These are phyloP conservation scores for Acropora tenuis DNA, from an alignment of 64 coral and sea anemone species.

Conservation along the genomic window DNA sequence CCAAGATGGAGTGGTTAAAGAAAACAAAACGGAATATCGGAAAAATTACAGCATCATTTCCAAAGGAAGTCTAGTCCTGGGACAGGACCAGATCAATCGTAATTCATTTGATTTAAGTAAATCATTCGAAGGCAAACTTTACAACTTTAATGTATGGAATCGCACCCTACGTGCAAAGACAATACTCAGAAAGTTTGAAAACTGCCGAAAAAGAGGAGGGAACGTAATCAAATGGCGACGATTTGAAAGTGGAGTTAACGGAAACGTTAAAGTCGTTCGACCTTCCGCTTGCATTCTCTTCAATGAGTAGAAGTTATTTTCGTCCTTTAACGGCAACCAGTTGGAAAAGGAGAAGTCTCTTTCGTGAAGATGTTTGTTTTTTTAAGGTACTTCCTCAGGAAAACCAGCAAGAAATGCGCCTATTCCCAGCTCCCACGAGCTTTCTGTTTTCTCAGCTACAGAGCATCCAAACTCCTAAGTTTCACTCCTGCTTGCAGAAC, in stretches of 20 bases:
- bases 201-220: neutral
- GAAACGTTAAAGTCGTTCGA: neutral
- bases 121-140: conserved; percentile 20
- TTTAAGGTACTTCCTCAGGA: no score
- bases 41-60: neutral
- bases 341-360: no score
- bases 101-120: neutral
- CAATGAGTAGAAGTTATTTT: neutral
- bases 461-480: no score
- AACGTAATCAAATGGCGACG: neutral
- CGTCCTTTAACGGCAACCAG: no score
- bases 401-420: no score
- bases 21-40: neutral
- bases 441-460: no score
- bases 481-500: no score
- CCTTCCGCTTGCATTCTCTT: neutral
- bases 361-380: no score
- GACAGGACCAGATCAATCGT: neutral
- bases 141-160: conserved; percentile 9
- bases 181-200: neutral
- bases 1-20: neutral
- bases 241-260: neutral
- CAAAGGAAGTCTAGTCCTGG: neutral
- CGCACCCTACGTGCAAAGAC: neutral
- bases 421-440: no score